Conservation (phyloP, 2,113 vertebrate species). For the Ceratotherium simum region DNA sequence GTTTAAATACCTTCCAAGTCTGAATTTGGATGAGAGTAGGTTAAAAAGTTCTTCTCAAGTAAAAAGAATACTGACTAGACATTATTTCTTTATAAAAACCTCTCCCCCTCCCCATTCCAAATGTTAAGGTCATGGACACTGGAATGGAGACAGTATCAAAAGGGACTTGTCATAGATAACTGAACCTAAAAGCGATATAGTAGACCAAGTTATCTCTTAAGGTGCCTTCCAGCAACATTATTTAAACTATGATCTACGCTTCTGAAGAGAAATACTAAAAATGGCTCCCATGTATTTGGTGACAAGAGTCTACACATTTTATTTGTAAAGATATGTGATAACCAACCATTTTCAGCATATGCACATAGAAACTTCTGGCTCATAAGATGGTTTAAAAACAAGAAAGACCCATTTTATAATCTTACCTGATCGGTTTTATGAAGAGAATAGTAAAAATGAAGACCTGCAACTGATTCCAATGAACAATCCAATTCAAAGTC, state of each 20-base stretch:
- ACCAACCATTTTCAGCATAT: conserved; percentile 50
- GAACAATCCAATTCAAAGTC: conserved; percentile 43
- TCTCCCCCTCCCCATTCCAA: neutral
- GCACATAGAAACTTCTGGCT: conserved; percentile 7
- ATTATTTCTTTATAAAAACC: conserved; percentile 48
- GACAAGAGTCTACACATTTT: conserved; percentile 18
- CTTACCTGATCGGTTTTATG: neutral
- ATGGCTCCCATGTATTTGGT: neutral
- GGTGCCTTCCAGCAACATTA: conserved; percentile 3
- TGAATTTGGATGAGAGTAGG: conserved; percentile 20
- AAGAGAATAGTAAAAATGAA: conserved; percentile 32
- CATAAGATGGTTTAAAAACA: conserved; percentile 12
- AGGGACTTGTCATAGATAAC: neutral
- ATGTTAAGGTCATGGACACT: conserved; percentile 19
- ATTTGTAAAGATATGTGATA: conserved; percentile 39
- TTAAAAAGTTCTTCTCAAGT: conserved; percentile 52
- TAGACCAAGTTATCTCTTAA: conserved; percentile 27
- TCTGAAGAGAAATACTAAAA: conserved; percentile 64
- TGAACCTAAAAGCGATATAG: conserved; percentile 36
- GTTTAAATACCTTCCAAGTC: neutral
- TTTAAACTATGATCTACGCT: conserved; percentile 42
- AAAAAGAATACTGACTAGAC: conserved; percentile 46
- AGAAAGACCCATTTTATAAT: conserved; percentile 35
- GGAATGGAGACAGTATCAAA: neutral
- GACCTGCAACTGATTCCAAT: conserved; percentile 29